Evolutionary conservation across 2,888 invertebrate species (phyloP).

Genomic region (Unio delphinus): DNA sequence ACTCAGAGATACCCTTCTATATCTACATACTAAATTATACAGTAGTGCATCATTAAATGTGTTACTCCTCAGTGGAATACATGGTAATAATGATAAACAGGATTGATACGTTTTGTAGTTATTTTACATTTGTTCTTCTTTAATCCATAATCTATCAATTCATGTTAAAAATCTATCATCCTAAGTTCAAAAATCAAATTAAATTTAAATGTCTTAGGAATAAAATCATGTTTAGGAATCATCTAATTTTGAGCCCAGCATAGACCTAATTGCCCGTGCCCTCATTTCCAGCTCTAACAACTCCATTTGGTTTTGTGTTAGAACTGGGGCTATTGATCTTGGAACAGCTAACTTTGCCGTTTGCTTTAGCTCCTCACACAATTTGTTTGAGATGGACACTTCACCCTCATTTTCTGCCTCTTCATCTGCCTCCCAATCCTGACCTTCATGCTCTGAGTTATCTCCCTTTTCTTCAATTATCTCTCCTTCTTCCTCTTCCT

Average conservation of each 20-base stretch:
- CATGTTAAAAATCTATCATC: too few relatives aligned
- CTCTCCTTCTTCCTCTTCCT: not conserved
- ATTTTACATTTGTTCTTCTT: too few relatives aligned
- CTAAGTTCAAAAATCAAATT: too few relatives aligned
- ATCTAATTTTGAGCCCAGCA: conserved; percentile 63
- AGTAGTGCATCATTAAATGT: too few relatives aligned
- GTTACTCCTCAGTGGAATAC: too few relatives aligned
- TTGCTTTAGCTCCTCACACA: not conserved
- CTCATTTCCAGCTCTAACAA: conserved; percentile 77
- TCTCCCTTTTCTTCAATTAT: not conserved
- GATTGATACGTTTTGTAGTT: too few relatives aligned
- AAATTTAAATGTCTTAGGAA: too few relatives aligned
- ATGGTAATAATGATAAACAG: too few relatives aligned
- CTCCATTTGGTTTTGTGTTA: conserved; percentile 71
- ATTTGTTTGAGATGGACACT: conserved; percentile 7
- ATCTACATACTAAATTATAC: too few relatives aligned
- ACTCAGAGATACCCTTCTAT: too few relatives aligned
- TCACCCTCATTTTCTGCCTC: conserved; percentile 15
- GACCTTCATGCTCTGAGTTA: conserved; percentile 5
- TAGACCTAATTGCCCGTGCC: conserved; percentile 76
- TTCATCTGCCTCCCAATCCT: conserved; percentile 12
- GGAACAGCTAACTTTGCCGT: not conserved
- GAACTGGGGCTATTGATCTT: conserved; percentile 25
- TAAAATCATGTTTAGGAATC: too few relatives aligned
- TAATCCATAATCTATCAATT: too few relatives aligned